Evolutionary conservation across 1,140 invertebrate genomes (phyloP), one percentile per base, ranked within the genome.

Genomic region (Brachionus angularis): DNA sequence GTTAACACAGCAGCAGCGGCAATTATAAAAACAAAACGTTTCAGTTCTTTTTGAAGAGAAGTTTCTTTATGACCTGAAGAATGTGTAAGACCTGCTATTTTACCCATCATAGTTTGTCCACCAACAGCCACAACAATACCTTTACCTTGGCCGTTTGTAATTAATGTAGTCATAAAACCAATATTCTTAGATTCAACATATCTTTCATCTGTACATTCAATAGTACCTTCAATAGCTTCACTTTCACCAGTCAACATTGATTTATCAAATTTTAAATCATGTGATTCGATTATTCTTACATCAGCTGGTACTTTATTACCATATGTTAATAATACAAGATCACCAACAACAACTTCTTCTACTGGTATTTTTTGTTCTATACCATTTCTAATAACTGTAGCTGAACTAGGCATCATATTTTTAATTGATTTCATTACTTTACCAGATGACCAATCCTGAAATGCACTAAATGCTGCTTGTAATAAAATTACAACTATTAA

Each of bases 291-390:
- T 98, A 84, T 39, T 95, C 83, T 3, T 98, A 21, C 81, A 84
- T 98, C 96, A 0, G 95, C 95, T n/a, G 96, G 95, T 42, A 99
- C 91, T 74, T 93, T 84, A 80, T 98, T 94, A n/a, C 95, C 95
- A 62, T 96, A 89, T 79, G 89, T 90, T 21, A 98, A 84, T 76
- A 89, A 85, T 0, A 99, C 89, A 73, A 98, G 85, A 82, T 99
- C 96, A 8, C 96, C 96, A n/a, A 96, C 96, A 14, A 98, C 95
- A 52, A 99, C 84, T 79, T 96, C 91, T 58, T 91, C 84, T 0
- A 94, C 96, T 33, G 96, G 84, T 83, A 98, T 49, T 49, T 49
- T 21, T 25, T 23, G 7, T 25, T 49, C 46, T 1, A 7, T 8
- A 49, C 46, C 46, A 25, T 49, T 42, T 42, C 39, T 8, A 14